phyloP scores from a whole-genome alignment of 2,113 vertebrate genomes.

The Grus americana region DNA sequence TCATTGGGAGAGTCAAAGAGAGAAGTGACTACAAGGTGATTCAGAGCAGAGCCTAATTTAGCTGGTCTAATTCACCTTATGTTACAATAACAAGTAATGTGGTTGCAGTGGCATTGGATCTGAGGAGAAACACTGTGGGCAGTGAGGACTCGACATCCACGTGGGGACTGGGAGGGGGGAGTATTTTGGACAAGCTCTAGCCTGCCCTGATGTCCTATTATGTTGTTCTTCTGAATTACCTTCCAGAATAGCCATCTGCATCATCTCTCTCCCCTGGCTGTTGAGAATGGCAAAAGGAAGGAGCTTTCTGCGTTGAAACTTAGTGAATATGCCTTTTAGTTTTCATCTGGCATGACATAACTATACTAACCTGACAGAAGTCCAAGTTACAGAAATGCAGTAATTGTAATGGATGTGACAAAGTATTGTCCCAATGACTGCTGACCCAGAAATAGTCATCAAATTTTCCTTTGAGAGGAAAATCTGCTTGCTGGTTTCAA shows the following conservation, averaged over 20 bases:
- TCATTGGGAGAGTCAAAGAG: background rate
- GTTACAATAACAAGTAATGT: background rate
- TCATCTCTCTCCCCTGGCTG: background rate
- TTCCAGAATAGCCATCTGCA: background rate
- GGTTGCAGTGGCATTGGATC: background rate
- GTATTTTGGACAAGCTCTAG: background rate
- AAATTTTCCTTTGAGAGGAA: background rate
- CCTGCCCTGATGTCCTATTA: background rate
- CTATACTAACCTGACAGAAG: background rate
- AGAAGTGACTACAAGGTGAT: background rate
- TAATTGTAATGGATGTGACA: background rate
- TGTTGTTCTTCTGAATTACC: background rate
- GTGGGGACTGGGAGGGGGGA: background rate
- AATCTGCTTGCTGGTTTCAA: slow-evolving; percentile 1
- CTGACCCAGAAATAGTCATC: slow-evolving; percentile 21
- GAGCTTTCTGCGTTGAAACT: background rate
- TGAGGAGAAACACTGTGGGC: background rate
- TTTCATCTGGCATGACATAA: background rate
- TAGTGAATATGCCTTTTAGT: background rate
- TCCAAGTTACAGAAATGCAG: background rate
- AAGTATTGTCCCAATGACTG: background rate
- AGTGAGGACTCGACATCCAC: background rate
- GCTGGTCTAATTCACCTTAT: background rate
- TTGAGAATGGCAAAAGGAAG: background rate
- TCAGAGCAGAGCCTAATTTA: background rate